Evolutionary conservation across 1,140 invertebrate genomes (phyloP).

Genomic region (Drosophila parabipectinata): DNA sequence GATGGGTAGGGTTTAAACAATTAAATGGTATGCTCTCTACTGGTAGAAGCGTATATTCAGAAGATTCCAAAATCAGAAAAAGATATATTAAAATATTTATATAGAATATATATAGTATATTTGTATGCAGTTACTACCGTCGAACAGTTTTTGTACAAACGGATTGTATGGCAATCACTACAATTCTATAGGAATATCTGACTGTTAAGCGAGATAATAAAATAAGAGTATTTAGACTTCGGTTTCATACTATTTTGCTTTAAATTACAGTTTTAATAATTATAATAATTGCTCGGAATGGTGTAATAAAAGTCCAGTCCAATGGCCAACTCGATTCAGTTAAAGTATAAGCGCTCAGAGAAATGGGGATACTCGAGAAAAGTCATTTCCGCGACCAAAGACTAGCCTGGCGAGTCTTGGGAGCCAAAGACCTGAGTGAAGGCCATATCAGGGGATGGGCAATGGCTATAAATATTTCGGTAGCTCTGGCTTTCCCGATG

Average conservation of each 20-base stretch:
- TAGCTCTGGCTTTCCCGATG: slow-evolving; percentile 27
- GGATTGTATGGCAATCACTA: too few species aligned
- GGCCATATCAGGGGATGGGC: slow-evolving; percentile 6
- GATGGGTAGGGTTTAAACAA: too few species aligned
- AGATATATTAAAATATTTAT: too few species aligned
- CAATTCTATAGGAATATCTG: too few species aligned
- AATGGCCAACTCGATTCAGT: not conserved
- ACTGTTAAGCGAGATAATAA: too few species aligned
- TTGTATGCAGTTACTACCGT: too few species aligned
- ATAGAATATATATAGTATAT: too few species aligned
- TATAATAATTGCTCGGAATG: not conserved
- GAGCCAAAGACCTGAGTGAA: slow-evolving; percentile 36
- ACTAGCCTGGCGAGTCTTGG: slow-evolving; percentile 29
- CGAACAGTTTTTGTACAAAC: too few species aligned
- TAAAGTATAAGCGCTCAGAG: not conserved
- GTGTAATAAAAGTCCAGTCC: slow-evolving; percentile 6
- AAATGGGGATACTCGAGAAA: not conserved
- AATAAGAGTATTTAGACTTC: not conserved
- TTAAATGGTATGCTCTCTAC: too few species aligned
- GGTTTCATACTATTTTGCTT: not conserved
- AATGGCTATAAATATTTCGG: slow-evolving; percentile 24
- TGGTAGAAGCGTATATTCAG: too few species aligned
- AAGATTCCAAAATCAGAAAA: too few species aligned
- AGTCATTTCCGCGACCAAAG: slow-evolving; percentile 35
- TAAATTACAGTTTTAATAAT: not conserved